These are phyloP conservation scores for Barypeithes pellucidus DNA, from an alignment of 2,888 invertebrate species.

Conservation along the genomic window DNA sequence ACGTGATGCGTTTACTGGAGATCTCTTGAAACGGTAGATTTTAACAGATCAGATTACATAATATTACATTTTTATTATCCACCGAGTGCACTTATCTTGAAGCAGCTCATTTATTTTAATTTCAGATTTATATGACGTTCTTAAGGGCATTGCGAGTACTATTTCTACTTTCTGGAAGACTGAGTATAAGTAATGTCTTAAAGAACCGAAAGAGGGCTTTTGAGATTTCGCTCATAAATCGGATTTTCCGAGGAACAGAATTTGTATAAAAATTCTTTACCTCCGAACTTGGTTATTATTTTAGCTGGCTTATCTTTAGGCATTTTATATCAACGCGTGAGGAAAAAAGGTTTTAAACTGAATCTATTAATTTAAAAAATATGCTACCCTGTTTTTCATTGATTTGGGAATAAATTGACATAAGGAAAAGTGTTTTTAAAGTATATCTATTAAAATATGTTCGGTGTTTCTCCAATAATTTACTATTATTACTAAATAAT, in stretches of 20 bases:
- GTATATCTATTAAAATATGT: no score
- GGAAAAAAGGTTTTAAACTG: not conserved
- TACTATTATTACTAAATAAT: no score
- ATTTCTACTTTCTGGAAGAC: constrained; percentile 52
- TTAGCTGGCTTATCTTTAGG: not conserved
- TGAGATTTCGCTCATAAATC: constrained; percentile 46
- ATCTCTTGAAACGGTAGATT: constrained; percentile 17
- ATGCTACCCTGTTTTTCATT: no score
- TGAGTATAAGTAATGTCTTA: constrained; percentile 49
- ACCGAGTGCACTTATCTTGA: constrained; percentile 43
- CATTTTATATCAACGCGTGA: not conserved
- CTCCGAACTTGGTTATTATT: constrained; percentile 12
- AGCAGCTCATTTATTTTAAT: constrained; percentile 53
- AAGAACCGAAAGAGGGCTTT: constrained; percentile 38
- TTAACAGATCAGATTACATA: constrained; percentile 37
- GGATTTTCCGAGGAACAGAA: constrained; percentile 34
- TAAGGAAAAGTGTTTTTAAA: no score
- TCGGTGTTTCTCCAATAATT: no score
- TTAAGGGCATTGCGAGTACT: constrained; percentile 48
- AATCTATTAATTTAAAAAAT: not conserved
- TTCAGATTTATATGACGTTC: constrained; percentile 51
- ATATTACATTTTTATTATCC: constrained; percentile 49
- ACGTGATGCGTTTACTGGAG: constrained; percentile 29
- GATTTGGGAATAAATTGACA: no score
- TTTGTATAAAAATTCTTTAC: constrained; percentile 36